Evolutionary conservation across 2,113 vertebrate species (phyloP).

Genomic region (Pteruthius melanotis): DNA sequence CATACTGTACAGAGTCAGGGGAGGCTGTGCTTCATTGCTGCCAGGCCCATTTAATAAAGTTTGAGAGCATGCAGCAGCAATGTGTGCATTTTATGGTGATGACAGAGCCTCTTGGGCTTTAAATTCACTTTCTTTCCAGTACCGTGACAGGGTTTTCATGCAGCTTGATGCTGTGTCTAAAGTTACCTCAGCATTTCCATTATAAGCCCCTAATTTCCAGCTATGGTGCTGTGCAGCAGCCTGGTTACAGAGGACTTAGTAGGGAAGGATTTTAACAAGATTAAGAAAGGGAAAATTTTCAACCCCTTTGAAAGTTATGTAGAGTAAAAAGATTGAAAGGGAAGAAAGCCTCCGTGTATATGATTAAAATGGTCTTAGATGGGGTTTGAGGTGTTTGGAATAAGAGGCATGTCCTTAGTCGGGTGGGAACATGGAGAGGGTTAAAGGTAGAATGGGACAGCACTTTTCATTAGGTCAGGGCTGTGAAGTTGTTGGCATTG

Average conservation of each 20-base stretch:
- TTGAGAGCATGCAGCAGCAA: background rate
- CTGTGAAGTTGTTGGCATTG: background rate
- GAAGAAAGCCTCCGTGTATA: fast-evolving
- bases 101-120: background rate
- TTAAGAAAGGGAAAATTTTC: background rate
- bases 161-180: background rate
- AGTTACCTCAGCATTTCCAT: background rate
- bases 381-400: background rate
- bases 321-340: background rate
- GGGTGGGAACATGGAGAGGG: fast-evolving
- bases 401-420: background rate
- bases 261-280: background rate
- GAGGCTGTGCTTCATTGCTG: background rate
- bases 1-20: fast-evolving
- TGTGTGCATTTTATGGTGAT: background rate
- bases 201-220: background rate
- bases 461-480: background rate
- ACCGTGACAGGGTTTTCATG: background rate
- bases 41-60: background rate
- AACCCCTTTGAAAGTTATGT: background rate
- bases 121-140: background rate
- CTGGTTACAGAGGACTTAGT: background rate
- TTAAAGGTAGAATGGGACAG: fast-evolving
- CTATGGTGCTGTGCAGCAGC: background rate
- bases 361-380: background rate